Evolutionary conservation across 2,888 invertebrate species (phyloP), one percentile per base, ranked within the genome.

Genomic region (Troglohyphantes excavatus): DNA sequence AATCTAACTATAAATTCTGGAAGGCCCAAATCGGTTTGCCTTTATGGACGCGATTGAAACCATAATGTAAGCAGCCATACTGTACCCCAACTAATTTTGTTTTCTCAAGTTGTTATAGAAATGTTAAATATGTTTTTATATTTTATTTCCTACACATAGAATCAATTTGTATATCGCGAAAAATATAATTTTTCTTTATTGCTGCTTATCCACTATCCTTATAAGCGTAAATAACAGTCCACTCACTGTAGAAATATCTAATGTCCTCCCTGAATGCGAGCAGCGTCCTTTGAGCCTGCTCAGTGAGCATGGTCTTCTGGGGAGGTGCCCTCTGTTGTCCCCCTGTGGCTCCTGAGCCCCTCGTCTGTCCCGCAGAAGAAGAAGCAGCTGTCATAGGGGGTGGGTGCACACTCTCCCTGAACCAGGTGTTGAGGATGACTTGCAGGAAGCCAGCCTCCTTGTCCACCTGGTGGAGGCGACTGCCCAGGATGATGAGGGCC

Each of bases 401-500:
- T 5, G 43, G 76, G 5, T 85, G 73, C 9, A 85, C 81, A 2
- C 79, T 84, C 63, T 90, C 90, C 11, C 81, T 65, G 43, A 92
- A 90, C 92, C 92, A 92, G 53, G 90, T 91, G 65, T 87, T 86
- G 46, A 91, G 78, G 23, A 92, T 87, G 76, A 86, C 76, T 26
- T 88, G 85, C 17, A 92, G 87, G 78, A 91, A 91, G 23, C 85
- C 72, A 43, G 91, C 90, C 78, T 92, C 91, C 67, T 89, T 87
- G 68, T 91, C 90, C 26, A 92, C 91, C 53, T 91, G 90, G 27
- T 92, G 90, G 11, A 91, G 78, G 23, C 91, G 86, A 33, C 90
- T 90, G 5, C 89, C 89, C 33, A 92, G 85, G 33, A 92, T 79
- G 26, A 91, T 91, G 29, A 92, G 87, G 5, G 91, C 91, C 63